These are phyloP conservation scores for Drosophila nannoptera DNA, from an alignment of 1,140 invertebrate genomes.

Conservation along the genomic window DNA sequence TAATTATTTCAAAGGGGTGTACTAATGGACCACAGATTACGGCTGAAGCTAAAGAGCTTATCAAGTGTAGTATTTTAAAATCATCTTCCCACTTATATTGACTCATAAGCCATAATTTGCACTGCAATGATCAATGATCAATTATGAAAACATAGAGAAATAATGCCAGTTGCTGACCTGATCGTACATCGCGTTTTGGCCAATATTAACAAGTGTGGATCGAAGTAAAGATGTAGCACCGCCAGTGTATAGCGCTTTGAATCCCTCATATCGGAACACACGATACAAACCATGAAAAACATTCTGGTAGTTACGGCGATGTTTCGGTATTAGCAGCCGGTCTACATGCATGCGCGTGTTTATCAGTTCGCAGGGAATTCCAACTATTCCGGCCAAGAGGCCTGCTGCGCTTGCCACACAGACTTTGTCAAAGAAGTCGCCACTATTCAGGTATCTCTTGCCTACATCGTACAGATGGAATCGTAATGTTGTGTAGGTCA, in stretches of 20 bases:
- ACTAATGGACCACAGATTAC: conserved; percentile 37
- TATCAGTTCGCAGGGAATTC: conserved; percentile 54
- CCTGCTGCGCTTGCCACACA: conserved; percentile 46
- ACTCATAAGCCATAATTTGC: conserved; percentile 28
- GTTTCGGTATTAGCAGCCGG: conserved; percentile 9
- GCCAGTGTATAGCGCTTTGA: conserved; percentile 37
- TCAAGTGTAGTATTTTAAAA: conserved; percentile 38
- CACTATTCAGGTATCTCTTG: conserved; percentile 34
- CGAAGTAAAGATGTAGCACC: conserved; percentile 2
- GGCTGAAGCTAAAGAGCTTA: conserved; percentile 46
- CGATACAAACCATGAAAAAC: conserved; percentile 45
- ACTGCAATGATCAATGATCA: background rate
- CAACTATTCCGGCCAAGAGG: conserved; percentile 23
- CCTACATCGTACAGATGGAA: conserved; percentile 56
- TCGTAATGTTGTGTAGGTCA: conserved; percentile 48
- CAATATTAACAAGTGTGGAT: conserved; percentile 24
- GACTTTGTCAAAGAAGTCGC: conserved; percentile 21
- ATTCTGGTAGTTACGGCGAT: conserved; percentile 35
- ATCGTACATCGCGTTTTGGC: conserved; percentile 58
- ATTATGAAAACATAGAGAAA: background rate
- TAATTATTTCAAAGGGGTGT: conserved; percentile 54
- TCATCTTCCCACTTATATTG: conserved; percentile 20
- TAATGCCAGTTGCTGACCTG: conserved; percentile 34
- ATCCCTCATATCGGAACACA: conserved; percentile 36
- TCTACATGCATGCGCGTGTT: conserved; percentile 60